phyloP scores from a whole-genome alignment of 2,888 invertebrate genomes.

The Acleris laterana region DNA sequence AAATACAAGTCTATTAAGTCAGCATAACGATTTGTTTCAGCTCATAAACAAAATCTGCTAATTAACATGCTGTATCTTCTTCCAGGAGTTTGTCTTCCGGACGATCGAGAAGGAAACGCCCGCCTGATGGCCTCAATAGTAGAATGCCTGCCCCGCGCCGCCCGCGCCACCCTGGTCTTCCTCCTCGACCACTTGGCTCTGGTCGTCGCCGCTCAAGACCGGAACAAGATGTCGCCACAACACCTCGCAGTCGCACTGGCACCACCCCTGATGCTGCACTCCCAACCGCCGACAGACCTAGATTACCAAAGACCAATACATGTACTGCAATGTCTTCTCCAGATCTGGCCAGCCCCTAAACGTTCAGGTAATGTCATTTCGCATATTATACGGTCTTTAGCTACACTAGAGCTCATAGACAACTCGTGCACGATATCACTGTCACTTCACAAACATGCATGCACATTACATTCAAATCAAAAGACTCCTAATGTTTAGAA shows the following conservation, averaged over 20 bases:
- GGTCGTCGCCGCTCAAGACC: constrained; percentile 97
- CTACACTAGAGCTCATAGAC: constrained; percentile 7
- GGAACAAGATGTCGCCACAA: constrained; percentile 99
- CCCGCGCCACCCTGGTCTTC: constrained; percentile 97
- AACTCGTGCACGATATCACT: neutral
- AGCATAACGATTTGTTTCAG: too few species aligned
- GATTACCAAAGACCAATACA: constrained; percentile 98
- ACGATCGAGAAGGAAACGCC: constrained; percentile 98
- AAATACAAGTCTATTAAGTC: too few species aligned
- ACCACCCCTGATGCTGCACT: constrained; percentile 96
- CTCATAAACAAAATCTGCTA: too few species aligned
- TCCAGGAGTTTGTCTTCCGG: constrained; percentile 93
- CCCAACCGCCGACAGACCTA: constrained; percentile 86
- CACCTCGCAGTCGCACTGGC: constrained; percentile 97
- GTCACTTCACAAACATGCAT: constrained; percentile 17
- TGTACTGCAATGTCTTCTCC: constrained; percentile 96
- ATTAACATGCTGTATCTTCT: neutral
- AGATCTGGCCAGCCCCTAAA: constrained; percentile 96
- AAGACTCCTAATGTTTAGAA: neutral
- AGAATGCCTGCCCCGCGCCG: constrained; percentile 98
- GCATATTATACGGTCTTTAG: constrained; percentile 39
- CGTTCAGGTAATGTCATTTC: constrained; percentile 96
- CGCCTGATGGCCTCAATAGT: constrained; percentile 99
- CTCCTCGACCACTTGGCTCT: constrained; percentile 98
- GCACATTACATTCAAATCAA: constrained; percentile 5